phyloP scores from a whole-genome alignment of 2,888 invertebrate species.

The Horisme vitalbata region DNA sequence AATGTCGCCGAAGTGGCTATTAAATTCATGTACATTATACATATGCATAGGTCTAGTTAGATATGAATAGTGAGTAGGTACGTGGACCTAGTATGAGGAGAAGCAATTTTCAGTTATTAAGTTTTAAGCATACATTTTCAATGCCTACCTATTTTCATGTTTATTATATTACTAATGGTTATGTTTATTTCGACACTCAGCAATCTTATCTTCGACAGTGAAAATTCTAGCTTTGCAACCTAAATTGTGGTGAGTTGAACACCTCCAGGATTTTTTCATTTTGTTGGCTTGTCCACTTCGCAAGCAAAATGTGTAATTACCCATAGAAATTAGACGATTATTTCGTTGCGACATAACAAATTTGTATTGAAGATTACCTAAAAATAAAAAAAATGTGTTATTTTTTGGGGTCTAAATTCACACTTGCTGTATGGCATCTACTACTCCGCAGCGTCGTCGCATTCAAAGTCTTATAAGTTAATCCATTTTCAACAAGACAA shows the following conservation, averaged over 20 bases:
- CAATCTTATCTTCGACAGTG: neutral
- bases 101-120: no score
- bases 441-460: no score
- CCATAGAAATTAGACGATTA: neutral
- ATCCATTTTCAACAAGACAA: no score
- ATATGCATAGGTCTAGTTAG: no score
- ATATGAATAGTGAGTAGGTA: no score
- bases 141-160: neutral
- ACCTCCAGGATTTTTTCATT: neutral
- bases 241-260: conserved; percentile 1
- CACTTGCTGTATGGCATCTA: no score
- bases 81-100: no score
- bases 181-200: neutral
- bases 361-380: neutral
- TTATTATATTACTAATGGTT: neutral
- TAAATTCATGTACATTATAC: no score
- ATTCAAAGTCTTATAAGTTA: no score
- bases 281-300: neutral
- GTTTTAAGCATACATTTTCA: neutral
- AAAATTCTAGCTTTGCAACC: neutral
- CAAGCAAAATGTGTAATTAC: neutral
- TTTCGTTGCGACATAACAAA: conserved; percentile 16
- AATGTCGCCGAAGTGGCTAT: no score
- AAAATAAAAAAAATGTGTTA: neutral
- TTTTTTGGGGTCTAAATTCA: no score